phyloP scores from a whole-genome alignment of 1,140 invertebrate species.

The Seison nebaliae region DNA sequence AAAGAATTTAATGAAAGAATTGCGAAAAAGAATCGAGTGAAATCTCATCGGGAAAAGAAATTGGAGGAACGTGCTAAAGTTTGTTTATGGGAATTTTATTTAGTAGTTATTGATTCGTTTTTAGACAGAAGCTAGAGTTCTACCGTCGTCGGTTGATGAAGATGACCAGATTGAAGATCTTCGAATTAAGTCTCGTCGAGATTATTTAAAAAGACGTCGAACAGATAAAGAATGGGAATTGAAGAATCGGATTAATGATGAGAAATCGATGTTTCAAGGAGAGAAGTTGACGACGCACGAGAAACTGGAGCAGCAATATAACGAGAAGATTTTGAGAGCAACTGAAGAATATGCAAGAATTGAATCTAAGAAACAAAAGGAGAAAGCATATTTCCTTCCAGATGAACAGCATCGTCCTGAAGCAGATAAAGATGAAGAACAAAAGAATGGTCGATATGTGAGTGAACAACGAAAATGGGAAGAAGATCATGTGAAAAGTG shows the following conservation, averaged over 20 bases:
- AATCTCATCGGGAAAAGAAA: no score
- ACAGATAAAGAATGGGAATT: conserved; percentile 81
- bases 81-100: no score
- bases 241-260: conserved; percentile 74
- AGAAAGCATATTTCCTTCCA: conserved; percentile 75
- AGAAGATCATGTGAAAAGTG: conserved; percentile 77
- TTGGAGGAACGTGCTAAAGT: no score
- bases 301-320: conserved; percentile 56
- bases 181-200: conserved; percentile 58
- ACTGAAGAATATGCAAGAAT: conserved; percentile 66
- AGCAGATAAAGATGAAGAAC: conserved; percentile 44
- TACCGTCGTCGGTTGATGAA: conserved; percentile 50
- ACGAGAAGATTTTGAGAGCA: no score
- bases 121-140: conserved; percentile 21
- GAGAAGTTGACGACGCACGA: conserved; percentile 59
- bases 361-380: conserved; percentile 61
- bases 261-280: conserved; percentile 74
- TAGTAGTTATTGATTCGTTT: background rate
- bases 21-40: no score
- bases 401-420: conserved; percentile 33
- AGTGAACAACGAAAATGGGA: conserved; percentile 93
- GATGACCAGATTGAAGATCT: conserved; percentile 57
- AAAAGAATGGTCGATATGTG: conserved; percentile 51
- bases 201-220: conserved; percentile 79
- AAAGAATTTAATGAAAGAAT: no score